These are phyloP conservation scores for Apeira syringaria DNA, from an alignment of 2,888 invertebrate species.

Conservation along the genomic window DNA sequence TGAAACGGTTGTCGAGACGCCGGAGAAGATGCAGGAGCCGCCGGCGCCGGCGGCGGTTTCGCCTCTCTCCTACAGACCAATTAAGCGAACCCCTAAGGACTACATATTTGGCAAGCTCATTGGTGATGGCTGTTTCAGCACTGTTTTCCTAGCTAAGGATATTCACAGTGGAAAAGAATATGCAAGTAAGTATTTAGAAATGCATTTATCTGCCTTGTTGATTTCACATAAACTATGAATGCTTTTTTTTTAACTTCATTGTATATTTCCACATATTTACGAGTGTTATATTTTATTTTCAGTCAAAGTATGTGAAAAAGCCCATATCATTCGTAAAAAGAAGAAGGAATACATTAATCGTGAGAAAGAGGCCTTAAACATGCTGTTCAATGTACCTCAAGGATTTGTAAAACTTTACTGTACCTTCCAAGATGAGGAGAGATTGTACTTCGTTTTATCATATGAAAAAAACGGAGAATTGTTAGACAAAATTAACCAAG, in stretches of 20 bases:
- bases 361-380: conserved; percentile 96
- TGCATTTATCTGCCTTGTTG: no score
- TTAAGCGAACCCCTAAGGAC: conserved; percentile 92
- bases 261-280: no score
- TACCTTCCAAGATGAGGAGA: conserved; percentile 97
- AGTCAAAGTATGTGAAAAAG: conserved; percentile 99
- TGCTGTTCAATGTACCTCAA: conserved; percentile 90
- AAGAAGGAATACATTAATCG: conserved; percentile 96
- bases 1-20: conserved; percentile 76
- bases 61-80: conserved; percentile 66
- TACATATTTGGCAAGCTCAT: conserved; percentile 97
- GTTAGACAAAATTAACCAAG: conserved; percentile 94
- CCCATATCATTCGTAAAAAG: conserved; percentile 95
- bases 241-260: no score
- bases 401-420: conserved; percentile 97
- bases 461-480: conserved; percentile 98
- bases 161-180: conserved; percentile 94
- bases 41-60: conserved; percentile 70
- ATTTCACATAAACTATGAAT: no score
- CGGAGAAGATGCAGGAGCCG: conserved; percentile 78
- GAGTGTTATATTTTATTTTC: conserved; percentile 54
- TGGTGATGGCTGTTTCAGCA: conserved; percentile 98
- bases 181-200: conserved; percentile 90
- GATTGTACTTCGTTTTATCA: conserved; percentile 97
- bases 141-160: conserved; percentile 97